Evolutionary conservation across 2,888 invertebrate genomes (phyloP), one percentile per base, ranked within the genome.

Genomic region (Thymelicus lineola): DNA sequence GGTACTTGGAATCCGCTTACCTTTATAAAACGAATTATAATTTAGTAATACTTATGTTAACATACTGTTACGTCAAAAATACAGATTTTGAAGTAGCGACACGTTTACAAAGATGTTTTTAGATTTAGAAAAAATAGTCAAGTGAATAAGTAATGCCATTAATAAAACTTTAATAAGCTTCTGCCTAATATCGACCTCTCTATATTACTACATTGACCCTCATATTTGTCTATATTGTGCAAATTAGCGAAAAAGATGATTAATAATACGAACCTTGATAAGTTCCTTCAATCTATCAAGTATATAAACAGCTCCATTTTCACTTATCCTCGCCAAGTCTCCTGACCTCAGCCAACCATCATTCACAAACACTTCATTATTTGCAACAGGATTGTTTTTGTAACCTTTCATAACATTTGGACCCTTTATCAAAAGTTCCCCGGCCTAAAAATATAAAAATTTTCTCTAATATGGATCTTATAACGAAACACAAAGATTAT

Each of bases 341-440:
- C 97, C 97, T 7, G 95, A 96, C 76, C 95, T 95, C 14, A 97
- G 88, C 97, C 97, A 98, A 0, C 96, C 96, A 59, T 95, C 95
- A 46, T 92, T 95, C 64, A 94, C 87, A 79, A 98, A 95, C 7
- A 95, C 95, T 7, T 96, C 94, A 50, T 91, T 88, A 5, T 96
- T 97, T 6, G 97, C 97, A 80, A 96, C 92, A 1, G 95, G 94
- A 80, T 97, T 97, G 75, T 97, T 96, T 73, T 95, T 94, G 79
- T 98, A 98, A 0, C 97, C 97, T 79, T 95, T 94, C 97, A 97
- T 98, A 0, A 97, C 93, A 80, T 97, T 97, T 0, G 97, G 97
- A 0, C 98, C 97, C 75, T 95, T 95, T 1, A 97, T 89, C 65
- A 95, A 94, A 9, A 98, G 81, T 86, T 98, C 98, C 0, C 98